Base-by-base conservation (phyloP, 2,888 invertebrate genomes). In the Myopa testacea region DNA sequence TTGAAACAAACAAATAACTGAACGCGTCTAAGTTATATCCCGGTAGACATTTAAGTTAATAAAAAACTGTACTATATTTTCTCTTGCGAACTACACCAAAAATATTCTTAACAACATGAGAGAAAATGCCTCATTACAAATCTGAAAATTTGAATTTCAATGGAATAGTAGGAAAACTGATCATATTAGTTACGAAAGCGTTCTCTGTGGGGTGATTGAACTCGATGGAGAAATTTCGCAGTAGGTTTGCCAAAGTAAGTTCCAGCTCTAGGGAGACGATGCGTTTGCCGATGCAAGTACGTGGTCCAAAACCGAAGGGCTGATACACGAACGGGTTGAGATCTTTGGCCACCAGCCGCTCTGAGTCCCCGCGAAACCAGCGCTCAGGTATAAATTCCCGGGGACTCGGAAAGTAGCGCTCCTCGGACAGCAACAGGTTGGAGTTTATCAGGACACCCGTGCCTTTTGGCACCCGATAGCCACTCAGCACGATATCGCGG, bases 371-470 rank as follows among this genome's bases (percentile, higher is more conserved):
- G 81, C 82, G 80, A 10, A 91, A 81, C 96, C 96, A 96, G 67
- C 96, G 90, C 85, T 96, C 95, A 0, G 96, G 96, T 65, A 93
- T 86, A 84, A 92, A 96, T 77, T 92, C 90, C 0, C 90, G 84
- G 7, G 94, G 90, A n/a, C 91, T 89, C 0, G 92, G 90, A 83
- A 93, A 95, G 81, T 94, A 92, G 75, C 92, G 88, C 16, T 93
- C 93, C 84, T 91, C 91, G 81, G 92, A 90, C 14, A 86, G 83
- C 12, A 88, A 92, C 19, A 92, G 91, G 84, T 93, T 92, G 81
- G 94, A 93, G 79, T 94, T 94, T 85, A 95, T 93, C 65, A 95
- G 90, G 0, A 95, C 92, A 85, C 94, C 93, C 0, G 94, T 92
- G 74, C 91, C 91, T 85, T 91, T 91, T 0, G 94, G 93, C 83